These are phyloP conservation scores for Pseudomugil gertrudae DNA, from an alignment of 2,797 vertebrate species.

Conservation along the genomic window DNA sequence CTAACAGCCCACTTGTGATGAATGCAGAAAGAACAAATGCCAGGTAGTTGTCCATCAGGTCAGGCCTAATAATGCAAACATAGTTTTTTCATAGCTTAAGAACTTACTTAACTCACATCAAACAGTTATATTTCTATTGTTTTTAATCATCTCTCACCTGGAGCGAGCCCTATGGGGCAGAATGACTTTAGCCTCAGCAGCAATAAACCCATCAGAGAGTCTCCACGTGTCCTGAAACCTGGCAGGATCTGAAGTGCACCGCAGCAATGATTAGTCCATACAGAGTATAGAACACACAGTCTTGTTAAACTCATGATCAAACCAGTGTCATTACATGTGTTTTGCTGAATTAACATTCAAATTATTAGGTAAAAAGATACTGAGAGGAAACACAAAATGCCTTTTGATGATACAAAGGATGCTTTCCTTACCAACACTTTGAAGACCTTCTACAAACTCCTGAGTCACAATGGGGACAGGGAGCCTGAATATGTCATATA, in stretches of 20 bases:
- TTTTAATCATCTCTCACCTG: slow-evolving; percentile 79
- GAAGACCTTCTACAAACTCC: slow-evolving; percentile 94
- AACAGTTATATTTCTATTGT: background rate
- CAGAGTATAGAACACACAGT: background rate
- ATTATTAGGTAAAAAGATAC: background rate
- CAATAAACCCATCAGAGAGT: slow-evolving; percentile 96
- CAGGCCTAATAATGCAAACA: slow-evolving; percentile 84
- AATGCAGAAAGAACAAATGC: slow-evolving; percentile 96
- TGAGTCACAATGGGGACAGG: slow-evolving; percentile 92
- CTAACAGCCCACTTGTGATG: slow-evolving; percentile 93
- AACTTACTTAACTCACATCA: background rate
- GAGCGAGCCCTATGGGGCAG: slow-evolving; percentile 95
- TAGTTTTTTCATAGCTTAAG: slow-evolving; percentile 6
- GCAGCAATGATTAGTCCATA: slow-evolving; percentile 6
- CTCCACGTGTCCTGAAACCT: slow-evolving; percentile 98
- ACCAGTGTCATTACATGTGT: background rate
- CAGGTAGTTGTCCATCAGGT: slow-evolving; percentile 99
- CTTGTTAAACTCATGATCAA: background rate
- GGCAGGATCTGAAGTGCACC: slow-evolving; percentile 86
- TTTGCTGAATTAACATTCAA: background rate
- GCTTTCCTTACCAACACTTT: slow-evolving; percentile 91
- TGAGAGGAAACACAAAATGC: background rate
- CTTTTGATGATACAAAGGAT: background rate
- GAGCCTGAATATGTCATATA: slow-evolving; percentile 97
- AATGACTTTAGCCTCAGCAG: slow-evolving; percentile 96